phyloP scores from a whole-genome alignment of 2,888 invertebrate genomes.

The Tricholauxania praeusta region DNA sequence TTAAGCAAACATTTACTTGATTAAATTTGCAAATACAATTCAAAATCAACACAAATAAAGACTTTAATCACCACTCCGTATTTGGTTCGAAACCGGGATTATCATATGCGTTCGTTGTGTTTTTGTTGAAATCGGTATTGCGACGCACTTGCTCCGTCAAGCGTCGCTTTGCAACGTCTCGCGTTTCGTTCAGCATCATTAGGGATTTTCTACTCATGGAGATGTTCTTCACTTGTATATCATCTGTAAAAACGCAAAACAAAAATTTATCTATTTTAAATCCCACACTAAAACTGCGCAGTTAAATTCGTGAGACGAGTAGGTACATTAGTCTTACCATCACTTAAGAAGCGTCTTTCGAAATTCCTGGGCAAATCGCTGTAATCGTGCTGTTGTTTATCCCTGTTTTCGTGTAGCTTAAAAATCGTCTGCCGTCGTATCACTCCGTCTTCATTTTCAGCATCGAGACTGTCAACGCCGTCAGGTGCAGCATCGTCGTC shows the following conservation, averaged over 20 bases:
- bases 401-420: slow-evolving; percentile 59
- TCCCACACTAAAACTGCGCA: too few species aligned
- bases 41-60: not conserved
- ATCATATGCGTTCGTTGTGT: slow-evolving; percentile 52
- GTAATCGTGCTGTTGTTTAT: slow-evolving; percentile 59
- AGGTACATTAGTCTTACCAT: slow-evolving; percentile 49
- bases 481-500: slow-evolving; percentile 49
- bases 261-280: not conserved
- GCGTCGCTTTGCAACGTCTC: slow-evolving; percentile 57
- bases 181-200: slow-evolving; percentile 59
- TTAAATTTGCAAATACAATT: too few species aligned
- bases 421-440: slow-evolving; percentile 62
- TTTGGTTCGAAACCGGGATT: slow-evolving; percentile 56
- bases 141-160: slow-evolving; percentile 51
- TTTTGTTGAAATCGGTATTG: slow-evolving; percentile 50
- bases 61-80: slow-evolving; percentile 30
- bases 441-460: slow-evolving; percentile 50
- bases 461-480: slow-evolving; percentile 39
- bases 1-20: slow-evolving; percentile 6
- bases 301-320: not conserved
- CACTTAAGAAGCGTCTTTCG: slow-evolving; percentile 60
- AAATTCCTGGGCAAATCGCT: slow-evolving; percentile 66
- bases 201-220: slow-evolving; percentile 64
- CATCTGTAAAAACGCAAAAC: slow-evolving; percentile 45
- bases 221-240: slow-evolving; percentile 61